Conservation (phyloP, 2,797 vertebrate species). For the Cirrhinus mrigala region DNA sequence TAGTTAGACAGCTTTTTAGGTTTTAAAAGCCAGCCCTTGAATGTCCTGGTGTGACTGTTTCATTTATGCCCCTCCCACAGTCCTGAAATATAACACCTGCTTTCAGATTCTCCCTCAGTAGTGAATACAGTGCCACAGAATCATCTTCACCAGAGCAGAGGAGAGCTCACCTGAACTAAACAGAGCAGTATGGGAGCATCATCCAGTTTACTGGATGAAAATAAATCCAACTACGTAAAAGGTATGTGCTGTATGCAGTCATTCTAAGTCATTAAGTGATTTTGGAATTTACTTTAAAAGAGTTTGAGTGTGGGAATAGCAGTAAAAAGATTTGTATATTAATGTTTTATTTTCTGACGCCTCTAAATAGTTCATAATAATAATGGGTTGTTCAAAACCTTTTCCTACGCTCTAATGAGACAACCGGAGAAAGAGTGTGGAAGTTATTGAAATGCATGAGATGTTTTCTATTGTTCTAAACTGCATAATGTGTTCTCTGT, state of each 20-base stretch:
- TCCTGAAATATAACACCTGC: conserved; percentile 35
- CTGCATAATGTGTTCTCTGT: not conserved
- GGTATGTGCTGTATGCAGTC: conserved; percentile 72
- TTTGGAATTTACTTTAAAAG: not conserved
- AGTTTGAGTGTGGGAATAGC: conserved; percentile 6
- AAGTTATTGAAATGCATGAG: not conserved
- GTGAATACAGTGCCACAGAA: conserved; percentile 53
- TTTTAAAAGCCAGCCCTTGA: not conserved
- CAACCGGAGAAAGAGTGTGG: not conserved
- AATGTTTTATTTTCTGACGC: not conserved
- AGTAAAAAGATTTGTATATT: not conserved
- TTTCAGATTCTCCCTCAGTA: conserved; percentile 31
- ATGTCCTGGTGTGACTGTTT: not conserved
- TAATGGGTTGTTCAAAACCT: not conserved
- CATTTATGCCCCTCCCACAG: conserved; percentile 29
- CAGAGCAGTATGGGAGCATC: conserved; percentile 82
- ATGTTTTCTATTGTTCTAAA: not conserved
- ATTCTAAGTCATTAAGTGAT: not conserved
- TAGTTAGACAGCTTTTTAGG: not conserved
- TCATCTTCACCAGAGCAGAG: conserved; percentile 24
- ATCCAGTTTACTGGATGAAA: conserved; percentile 85
- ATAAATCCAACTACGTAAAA: conserved; percentile 82
- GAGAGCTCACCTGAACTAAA: conserved; percentile 37
- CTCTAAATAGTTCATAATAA: not conserved
- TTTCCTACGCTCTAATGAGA: not conserved